A percentile compares a stretch with the other conserved stretches of the same genome.
These are phyloP conservation scores for Brachionichthys hirsutus DNA, from an alignment of 2,113 vertebrate genomes.

Conservation along the genomic window DNA sequence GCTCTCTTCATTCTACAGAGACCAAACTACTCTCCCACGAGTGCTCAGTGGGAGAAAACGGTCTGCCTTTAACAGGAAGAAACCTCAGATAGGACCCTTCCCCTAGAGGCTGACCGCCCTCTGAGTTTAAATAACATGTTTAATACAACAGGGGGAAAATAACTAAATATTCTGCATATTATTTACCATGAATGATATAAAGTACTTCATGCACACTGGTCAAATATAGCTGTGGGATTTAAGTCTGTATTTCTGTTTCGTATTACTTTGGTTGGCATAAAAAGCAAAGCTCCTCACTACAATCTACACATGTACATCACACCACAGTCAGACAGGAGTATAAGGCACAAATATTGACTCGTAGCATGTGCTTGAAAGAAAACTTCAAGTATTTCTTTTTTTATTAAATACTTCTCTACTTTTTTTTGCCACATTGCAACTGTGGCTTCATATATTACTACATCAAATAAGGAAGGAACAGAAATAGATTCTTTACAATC, in stretches of 20 bases:
- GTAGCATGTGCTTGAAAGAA: constrained; percentile 53
- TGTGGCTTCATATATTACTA: constrained; percentile 46
- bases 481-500: constrained; percentile 34
- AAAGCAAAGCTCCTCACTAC: constrained; percentile 60
- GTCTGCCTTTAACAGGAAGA: too few species aligned
- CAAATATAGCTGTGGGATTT: constrained; percentile 26
- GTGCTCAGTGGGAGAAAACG: too few species aligned
- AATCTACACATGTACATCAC: constrained; percentile 48
- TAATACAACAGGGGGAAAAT: constrained; percentile 13
- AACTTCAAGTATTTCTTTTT: constrained; percentile 53
- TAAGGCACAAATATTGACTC: constrained; percentile 78
- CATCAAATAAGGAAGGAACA: constrained; percentile 50
- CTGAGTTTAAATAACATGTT: constrained; percentile 25
- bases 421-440: constrained; percentile 35
- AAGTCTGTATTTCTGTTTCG: constrained; percentile 24
- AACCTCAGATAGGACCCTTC: too few species aligned
- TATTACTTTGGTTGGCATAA: constrained; percentile 66
- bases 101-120: too few species aligned
- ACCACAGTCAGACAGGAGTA: constrained; percentile 61
- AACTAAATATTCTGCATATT: constrained; percentile 64
- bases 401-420: constrained; percentile 32
- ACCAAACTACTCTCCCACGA: too few species aligned
- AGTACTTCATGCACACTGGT: constrained; percentile 44
- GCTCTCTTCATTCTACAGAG: too few species aligned
- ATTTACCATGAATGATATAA: constrained; percentile 50